These are phyloP conservation scores for Leistus spinibarbis DNA, from an alignment of 2,888 invertebrate genomes.

Conservation along the genomic window DNA sequence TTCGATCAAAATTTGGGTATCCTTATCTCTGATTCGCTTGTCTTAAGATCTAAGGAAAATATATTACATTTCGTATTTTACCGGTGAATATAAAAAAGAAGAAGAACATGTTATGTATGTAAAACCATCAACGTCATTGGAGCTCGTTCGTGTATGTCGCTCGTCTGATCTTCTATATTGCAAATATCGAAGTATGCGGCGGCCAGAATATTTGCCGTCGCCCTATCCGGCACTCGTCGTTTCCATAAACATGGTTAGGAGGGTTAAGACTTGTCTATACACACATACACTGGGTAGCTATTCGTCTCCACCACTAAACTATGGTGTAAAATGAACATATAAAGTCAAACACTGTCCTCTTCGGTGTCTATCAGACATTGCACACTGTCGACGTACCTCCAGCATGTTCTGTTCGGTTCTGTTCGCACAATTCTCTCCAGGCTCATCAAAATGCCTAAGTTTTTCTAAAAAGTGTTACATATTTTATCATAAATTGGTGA, in stretches of 20 bases:
- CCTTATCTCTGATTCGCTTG: conserved; percentile 1
- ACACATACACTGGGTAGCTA: not conserved
- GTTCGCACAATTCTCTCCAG: not conserved
- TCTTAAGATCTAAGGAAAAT: not conserved
- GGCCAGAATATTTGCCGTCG: conserved; percentile 13
- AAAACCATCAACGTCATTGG: not conserved
- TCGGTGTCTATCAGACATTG: not conserved
- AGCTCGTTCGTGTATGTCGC: not conserved
- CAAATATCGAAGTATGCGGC: not conserved
- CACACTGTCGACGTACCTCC: not conserved
- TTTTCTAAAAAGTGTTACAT: not conserved
- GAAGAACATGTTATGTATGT: not conserved
- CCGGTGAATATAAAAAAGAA: not conserved
- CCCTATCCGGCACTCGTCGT: conserved; percentile 24
- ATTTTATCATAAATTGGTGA: not conserved
- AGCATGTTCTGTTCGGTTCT: not conserved
- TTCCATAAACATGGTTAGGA: conserved; percentile 33
- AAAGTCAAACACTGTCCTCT: conserved; percentile 47
- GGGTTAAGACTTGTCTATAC: conserved; percentile 25
- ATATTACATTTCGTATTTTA: not conserved
- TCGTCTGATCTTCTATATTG: not conserved
- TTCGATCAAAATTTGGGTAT: not conserved
- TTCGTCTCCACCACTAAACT: conserved; percentile 50
- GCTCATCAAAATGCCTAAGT: not conserved
- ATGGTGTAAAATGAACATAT: conserved; percentile 58